These are phyloP conservation scores for Tribolium madens DNA, from an alignment of 1,140 invertebrate genomes.

Conservation along the genomic window DNA sequence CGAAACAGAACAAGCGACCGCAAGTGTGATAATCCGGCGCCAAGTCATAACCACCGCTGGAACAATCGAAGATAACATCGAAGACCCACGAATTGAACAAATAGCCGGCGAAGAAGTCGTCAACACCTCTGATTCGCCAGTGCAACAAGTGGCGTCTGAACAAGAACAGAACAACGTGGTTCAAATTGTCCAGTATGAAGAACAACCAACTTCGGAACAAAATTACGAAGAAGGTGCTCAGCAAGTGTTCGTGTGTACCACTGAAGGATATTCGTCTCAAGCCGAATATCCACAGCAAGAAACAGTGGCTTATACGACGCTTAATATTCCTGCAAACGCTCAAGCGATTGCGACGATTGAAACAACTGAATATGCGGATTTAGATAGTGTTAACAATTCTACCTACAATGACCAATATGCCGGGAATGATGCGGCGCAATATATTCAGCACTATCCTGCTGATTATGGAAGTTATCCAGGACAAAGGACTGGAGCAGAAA, in stretches of 20 bases:
- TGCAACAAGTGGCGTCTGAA: slow-evolving; percentile 34
- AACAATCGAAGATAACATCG: slow-evolving; percentile 55
- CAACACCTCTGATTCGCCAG: slow-evolving; percentile 47
- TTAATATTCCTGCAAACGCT: slow-evolving; percentile 3
- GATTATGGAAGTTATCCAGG: slow-evolving; percentile 41
- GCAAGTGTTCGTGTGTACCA: slow-evolving; percentile 4
- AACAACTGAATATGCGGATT: slow-evolving; percentile 55
- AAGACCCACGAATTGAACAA: slow-evolving; percentile 52
- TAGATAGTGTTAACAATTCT: slow-evolving; percentile 56
- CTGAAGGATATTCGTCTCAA: slow-evolving; percentile 21
- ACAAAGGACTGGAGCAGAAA: slow-evolving; percentile 51
- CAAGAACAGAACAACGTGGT: slow-evolving; percentile 23
- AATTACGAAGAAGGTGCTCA: slow-evolving; percentile 22
- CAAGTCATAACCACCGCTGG: slow-evolving; percentile 55
- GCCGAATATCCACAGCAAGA: slow-evolving; percentile 26
- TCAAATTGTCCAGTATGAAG: slow-evolving; percentile 41
- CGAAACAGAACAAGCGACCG: neutral
- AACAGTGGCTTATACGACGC: neutral
- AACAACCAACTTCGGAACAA: slow-evolving; percentile 24
- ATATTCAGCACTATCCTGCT: slow-evolving; percentile 56
- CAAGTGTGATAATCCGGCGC: slow-evolving; percentile 50
- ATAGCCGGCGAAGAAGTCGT: slow-evolving; percentile 54
- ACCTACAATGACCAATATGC: slow-evolving; percentile 47
- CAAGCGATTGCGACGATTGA: slow-evolving; percentile 38
- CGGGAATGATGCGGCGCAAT: slow-evolving; percentile 52